Base-by-base conservation (phyloP, 2,797 vertebrate species). In the Rhyacichthys aspro region DNA sequence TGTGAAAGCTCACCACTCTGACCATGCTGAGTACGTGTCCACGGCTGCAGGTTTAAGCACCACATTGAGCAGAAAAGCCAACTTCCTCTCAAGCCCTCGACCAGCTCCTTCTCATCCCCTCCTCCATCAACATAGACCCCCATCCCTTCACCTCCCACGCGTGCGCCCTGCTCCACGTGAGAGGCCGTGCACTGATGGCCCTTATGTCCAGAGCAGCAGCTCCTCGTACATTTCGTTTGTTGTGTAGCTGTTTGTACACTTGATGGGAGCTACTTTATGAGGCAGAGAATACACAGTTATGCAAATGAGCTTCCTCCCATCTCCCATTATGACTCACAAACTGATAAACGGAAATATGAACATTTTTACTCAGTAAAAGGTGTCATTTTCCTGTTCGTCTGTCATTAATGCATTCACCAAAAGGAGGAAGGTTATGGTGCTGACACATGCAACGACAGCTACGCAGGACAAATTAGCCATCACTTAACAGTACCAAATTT, bases 181-280 rank as follows among this genome's bases (percentile, higher is more conserved):
- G 82, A 70, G 72, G 34, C 70, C 46, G 11, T 76, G 74, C 50
- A 68, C 79, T 66, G 74, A 83, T 81, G 83, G 75, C 74, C 74
- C 86, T 89, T 78, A 74, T 83, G 82, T 80, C 55, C 71, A 72
- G 74, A 87, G 68, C 81, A 86, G 79, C 74, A 42, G 81, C 76
- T 72, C 70, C 78, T 83, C 41, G 39, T 82, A 62, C 63, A 19
- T 59, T 9, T n/a, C 68, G 67, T 80, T 84, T 85, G 78, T 78
- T 80, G 70, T 70, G 46, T 50, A 67, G 69, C 36, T 46, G 67
- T 74, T 71, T 74, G 71, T 58, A 53, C 55, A 48, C 66, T 78
- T 56, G 45, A 72, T 81, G 61, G 74, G 59, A 72, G 67, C 43
- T 66, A 67, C 80, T 79, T 85, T 70, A 77, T 76, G 82, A 84